These are phyloP conservation scores for Catocala fraxini DNA, from an alignment of 2,888 invertebrate species.

Conservation along the genomic window DNA sequence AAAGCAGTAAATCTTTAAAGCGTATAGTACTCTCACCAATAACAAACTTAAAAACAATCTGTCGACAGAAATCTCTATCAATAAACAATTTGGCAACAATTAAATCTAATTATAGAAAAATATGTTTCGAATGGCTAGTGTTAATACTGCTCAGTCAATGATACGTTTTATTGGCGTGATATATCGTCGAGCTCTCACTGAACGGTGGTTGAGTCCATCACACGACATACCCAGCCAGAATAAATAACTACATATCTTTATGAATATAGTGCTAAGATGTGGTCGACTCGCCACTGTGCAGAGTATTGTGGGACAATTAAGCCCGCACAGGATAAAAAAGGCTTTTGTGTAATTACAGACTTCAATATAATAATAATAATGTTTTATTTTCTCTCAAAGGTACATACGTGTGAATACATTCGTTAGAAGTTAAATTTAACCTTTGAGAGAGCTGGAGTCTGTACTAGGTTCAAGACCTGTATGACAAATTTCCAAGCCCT, in stretches of 20 bases:
- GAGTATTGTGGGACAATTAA: no score
- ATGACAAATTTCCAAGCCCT: no score
- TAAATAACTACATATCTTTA: conserved; percentile 48
- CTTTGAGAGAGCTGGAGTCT: no score
- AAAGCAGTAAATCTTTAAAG: no score
- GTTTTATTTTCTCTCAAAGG: no score
- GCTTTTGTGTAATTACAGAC: no score
- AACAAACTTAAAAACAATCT: conserved; percentile 1
- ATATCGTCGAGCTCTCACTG: conserved; percentile 60
- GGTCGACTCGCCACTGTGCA: no score
- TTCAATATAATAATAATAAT: no score
- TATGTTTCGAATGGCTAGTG: conserved; percentile 52
- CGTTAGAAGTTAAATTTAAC: no score
- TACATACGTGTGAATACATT: no score
- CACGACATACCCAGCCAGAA: conserved; percentile 43
- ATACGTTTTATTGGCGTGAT: conserved; percentile 59
- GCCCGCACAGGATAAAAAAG: no score
- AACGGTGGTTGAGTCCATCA: conserved; percentile 62
- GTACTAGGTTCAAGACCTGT: no score
- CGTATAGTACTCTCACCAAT: neutral
- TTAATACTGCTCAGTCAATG: conserved; percentile 64
- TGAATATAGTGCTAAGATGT: conserved; percentile 33
- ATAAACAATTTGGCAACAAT: conserved; percentile 68
- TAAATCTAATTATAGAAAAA: conserved; percentile 68
- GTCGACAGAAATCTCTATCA: conserved; percentile 48